Evolutionary conservation across 2,888 invertebrate species (phyloP).

Genomic region (Ennomos fuscantarius): DNA sequence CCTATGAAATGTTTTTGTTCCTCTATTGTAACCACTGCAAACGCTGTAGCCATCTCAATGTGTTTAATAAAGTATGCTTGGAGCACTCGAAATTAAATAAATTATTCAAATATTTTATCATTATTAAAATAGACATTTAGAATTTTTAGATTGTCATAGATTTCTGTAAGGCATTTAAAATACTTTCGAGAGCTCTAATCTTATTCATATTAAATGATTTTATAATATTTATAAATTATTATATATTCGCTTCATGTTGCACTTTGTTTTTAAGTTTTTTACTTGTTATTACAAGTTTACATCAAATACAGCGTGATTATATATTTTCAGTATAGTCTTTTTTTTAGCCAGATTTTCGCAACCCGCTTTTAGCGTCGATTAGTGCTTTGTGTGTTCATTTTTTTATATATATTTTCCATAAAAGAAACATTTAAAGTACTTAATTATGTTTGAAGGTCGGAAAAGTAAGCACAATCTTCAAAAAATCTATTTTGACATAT

Average conservation of each 20-base stretch:
- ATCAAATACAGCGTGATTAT: conserved; percentile 78
- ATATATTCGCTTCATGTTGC: conserved; percentile 62
- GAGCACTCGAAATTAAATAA: conserved; percentile 12
- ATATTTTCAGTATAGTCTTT: conserved; percentile 66
- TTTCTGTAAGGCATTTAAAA: not conserved
- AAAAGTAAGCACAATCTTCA: conserved; percentile 28
- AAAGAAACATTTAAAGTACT: conserved; percentile 47
- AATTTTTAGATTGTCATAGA: not conserved
- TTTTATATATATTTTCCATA: conserved; percentile 50
- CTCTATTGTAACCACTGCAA: conserved; percentile 7
- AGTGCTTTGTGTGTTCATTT: conserved; percentile 60
- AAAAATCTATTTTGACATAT: conserved; percentile 10
- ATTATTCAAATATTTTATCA: conserved; percentile 1
- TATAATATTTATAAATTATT: conserved; percentile 29
- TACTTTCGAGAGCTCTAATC: conserved; percentile 39
- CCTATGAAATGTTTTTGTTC: conserved; percentile 15
- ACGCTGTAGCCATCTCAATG: conserved; percentile 8
- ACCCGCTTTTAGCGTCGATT: conserved; percentile 74
- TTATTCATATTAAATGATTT: conserved; percentile 16
- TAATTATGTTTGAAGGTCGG: conserved; percentile 44
- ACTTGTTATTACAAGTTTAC: conserved; percentile 74
- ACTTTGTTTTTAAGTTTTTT: conserved; percentile 69
- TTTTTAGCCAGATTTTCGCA: conserved; percentile 63
- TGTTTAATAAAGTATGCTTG: not conserved
- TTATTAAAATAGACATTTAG: not conserved